Base-by-base conservation (phyloP, 2,113 vertebrate genomes). In the Rhynchomys soricoides region DNA sequence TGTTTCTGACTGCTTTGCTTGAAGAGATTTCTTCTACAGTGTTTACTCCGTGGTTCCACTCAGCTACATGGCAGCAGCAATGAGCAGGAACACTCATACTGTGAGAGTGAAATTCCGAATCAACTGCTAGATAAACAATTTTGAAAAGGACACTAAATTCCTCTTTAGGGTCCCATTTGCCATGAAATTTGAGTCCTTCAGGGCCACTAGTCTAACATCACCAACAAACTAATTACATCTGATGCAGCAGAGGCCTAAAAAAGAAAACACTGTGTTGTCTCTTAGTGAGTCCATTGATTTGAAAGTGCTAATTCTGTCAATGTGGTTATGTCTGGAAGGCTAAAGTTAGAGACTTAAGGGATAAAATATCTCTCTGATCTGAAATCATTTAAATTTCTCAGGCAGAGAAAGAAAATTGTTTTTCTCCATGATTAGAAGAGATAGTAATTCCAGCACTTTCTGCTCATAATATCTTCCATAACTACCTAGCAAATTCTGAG, bases 81-180 rank as follows among this genome's bases (percentile, higher is more conserved):
- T 85, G 7, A 5, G 34, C 16, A 40, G 66, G 70, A 83, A 94
- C n/a, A 78, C 34, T 88, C 81, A 86, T 50, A 83, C 48, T 85
- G 55, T 87, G 64, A 70, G 37, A 45, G 48, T 12, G 43, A 71
- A 79, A 90, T 50, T 93, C 50, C 68, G 52, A 83, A 71, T 85
- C 50, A 85, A 40, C n/a, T 79, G 21, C 45, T 94, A 90, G 64
- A 91, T 87, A 64, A 96, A 91, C 26, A 91, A 24, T 93, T 92
- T 78, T 87, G 81, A 9, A 94, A 59, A n/a, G 94, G 34, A 29
- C 45, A 4, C 83, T 85, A 43, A 94, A 16, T 43, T 96, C 22
- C 89, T 94, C 83, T 62, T 92, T 73, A 90, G 34, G 92, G 55
- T 62, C 91, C 43, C n/a, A 77, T 79, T 95, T 91, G 71, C 62